Base-by-base conservation (phyloP, 2,797 vertebrate species). In the Zalophus californianus region DNA sequence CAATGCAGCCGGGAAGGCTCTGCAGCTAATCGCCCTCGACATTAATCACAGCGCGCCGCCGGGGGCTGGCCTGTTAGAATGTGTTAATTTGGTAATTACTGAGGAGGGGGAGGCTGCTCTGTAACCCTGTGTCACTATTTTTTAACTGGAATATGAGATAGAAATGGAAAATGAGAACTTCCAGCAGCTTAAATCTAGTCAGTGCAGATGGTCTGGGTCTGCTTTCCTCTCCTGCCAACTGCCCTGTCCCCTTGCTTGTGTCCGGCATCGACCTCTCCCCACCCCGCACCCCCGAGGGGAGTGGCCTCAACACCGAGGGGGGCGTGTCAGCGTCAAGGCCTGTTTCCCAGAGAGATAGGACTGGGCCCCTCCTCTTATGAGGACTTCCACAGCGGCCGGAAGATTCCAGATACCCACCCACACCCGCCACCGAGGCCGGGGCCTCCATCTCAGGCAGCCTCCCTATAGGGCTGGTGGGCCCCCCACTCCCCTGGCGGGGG, bases 41-140 rank as follows among this genome's bases (percentile, higher is more conserved):
- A 97, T 98, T 98, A 98, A 98, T 98, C 98, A 98, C 98, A 87
- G 98, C 95, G 70, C 96, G 97, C 98, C 97, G 98, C 97, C 96
- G 58, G 97, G 98, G 98, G 94, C 98, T 98, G 94, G 98, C 97
- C 98, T 95, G 97, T 97, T 95, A 97, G 98, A 98, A 98, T 97
- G 98, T 98, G 98, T 98, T 98, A 98, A 98, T 98, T 99, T 98
- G 98, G 98, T 99, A 98, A 98, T 98, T 98, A 98, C 98, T 75
- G 98, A 91, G 97, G 92, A 96, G 60, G 92, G 77, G 32, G 82
- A 32, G 93, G 94, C 94, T 89, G 97, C 98, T 98, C 97, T 90
- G 90, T 97, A 96, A 98, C 98, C 98, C 97, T 97, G 93, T 92
- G 96, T 97, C 97, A 93, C 97, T 96, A 95, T 97, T 98, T 98